phyloP scores from a whole-genome alignment of 37 sponge, comb jelly and placozoan genomes.

The Crambe crambe region DNA sequence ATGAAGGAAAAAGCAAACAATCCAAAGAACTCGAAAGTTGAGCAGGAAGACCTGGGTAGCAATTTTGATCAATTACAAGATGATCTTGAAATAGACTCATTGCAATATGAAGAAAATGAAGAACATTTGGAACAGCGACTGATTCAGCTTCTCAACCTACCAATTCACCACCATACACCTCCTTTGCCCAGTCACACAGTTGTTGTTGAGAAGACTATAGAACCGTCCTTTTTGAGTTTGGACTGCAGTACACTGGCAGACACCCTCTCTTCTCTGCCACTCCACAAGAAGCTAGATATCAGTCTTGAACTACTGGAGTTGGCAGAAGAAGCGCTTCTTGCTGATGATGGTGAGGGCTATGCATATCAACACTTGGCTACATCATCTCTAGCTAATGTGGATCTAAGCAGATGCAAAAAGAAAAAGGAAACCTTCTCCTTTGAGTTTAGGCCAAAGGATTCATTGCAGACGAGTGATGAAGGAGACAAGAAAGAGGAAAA shows the following conservation, averaged over 20 bases:
- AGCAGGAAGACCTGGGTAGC: neutral
- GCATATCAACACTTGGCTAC: neutral
- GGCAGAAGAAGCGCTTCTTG: neutral
- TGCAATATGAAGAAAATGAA: slow-evolving; percentile 18
- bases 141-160: slow-evolving; percentile 49
- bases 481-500: neutral
- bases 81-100: neutral
- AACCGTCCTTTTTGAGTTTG: slow-evolving; percentile 13
- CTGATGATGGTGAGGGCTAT: neutral
- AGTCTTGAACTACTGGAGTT: slow-evolving; percentile 27
- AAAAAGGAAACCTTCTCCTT: neutral
- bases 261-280: slow-evolving; percentile 27
- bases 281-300: slow-evolving; percentile 35
- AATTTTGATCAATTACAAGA: neutral
- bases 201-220: neutral
- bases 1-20: too few relatives aligned
- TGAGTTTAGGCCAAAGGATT: neutral
- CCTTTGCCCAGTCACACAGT: neutral
- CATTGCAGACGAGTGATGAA: neutral
- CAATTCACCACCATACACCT: neutral
- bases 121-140: slow-evolving; percentile 42
- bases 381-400: neutral
- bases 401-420: neutral
- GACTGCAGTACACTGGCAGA: slow-evolving; percentile 30
- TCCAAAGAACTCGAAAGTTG: too few relatives aligned